These are phyloP conservation scores for Enteromius argenteus DNA, from an alignment of 2,797 vertebrate genomes.

Conservation along the genomic window DNA sequence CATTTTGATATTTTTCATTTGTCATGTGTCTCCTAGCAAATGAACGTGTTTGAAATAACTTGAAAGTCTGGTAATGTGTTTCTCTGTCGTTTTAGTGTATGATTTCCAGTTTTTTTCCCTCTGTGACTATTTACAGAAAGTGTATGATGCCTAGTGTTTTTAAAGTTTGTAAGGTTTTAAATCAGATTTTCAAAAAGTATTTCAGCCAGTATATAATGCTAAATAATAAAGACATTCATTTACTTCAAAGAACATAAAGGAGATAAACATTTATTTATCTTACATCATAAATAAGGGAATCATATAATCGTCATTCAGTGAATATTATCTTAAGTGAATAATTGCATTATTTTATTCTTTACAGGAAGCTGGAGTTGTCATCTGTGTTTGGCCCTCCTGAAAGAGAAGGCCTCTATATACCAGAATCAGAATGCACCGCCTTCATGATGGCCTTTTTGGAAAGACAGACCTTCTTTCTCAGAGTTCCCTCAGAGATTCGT, in stretches of 20 bases:
- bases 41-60: not conserved
- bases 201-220: not conserved
- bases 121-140: not conserved
- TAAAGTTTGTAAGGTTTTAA: not conserved
- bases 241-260: not conserved
- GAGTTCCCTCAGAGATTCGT: conserved; percentile 7
- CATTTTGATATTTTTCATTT: not conserved
- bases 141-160: not conserved
- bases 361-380: conserved; percentile 97
- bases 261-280: not conserved
- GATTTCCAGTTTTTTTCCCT: not conserved
- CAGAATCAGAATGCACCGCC: conserved; percentile 88
- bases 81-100: not conserved
- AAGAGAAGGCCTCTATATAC: conserved; percentile 97
- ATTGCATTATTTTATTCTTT: not conserved
- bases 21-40: not conserved
- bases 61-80: not conserved
- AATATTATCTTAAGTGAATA: not conserved
- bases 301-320: not conserved
- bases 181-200: not conserved
- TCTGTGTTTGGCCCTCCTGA: conserved; percentile 92
- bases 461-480: conserved; percentile 54
- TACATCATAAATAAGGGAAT: not conserved
- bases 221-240: not conserved
- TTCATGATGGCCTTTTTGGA: conserved; percentile 71